Base-by-base conservation (phyloP, 2,113 vertebrate genomes). In the Kryptolebias marmoratus region DNA sequence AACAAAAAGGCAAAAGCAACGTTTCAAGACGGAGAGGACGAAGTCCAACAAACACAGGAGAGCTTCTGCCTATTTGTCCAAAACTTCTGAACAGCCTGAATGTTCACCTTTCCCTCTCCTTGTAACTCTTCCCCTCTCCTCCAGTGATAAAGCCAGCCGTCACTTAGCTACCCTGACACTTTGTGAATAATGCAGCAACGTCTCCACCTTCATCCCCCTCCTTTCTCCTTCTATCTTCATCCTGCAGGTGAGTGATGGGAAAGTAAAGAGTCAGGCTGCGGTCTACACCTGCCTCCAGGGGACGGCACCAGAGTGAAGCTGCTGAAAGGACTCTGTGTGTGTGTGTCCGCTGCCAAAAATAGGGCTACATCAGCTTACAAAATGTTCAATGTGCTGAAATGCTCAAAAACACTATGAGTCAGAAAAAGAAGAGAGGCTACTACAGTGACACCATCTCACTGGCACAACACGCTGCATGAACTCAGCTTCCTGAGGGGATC, bases 121-220 rank as follows among this genome's bases (percentile, higher is more conserved):
- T 84, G 86, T 53, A 69, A 65, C 81, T 77, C 59, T 55, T 78
- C 68, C 14, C 48, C 49, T 71, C 68, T 48, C 55, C 60, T 64
- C 50, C 73, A 77, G 79, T 59, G 68, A 74, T 13, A 87, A 90
- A 83, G 65, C 56, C 55, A 45, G 64, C 63, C 59, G 44, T 86
- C 73, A 81, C 82, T 77, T 79, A 77, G 83, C 81, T 84, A 84
- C 60, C 78, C 87, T 85, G 88, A 87, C 86, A 82, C 57, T 55
- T 28, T 14, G 68, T 93, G 79, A 92, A 93, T 93, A 90, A 92
- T 93, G 87, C 82, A 93, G 78, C 55, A 78, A 79, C 63, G 62
- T 6, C 82, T 81, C 83, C 62, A 64, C 80, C 80, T 79, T 83
- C 77, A 78, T 84, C 86, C 79, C 54, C 79, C 74, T 48, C 79